Evolutionary conservation across 1,140 invertebrate genomes (phyloP).

Genomic region (Periplaneta americana): DNA sequence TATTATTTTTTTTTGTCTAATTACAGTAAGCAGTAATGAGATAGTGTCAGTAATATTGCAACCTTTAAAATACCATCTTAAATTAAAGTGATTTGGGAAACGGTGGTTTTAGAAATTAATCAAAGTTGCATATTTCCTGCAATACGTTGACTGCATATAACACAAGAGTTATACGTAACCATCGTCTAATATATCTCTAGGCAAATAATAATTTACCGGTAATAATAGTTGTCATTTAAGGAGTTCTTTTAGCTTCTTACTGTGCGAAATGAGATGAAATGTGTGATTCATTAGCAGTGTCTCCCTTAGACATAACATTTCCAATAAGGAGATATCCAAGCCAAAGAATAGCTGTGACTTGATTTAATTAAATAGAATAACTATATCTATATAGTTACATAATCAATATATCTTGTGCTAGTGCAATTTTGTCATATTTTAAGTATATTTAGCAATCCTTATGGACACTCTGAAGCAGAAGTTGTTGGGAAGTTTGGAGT

Average conservation of each 20-base stretch:
- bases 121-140: neutral
- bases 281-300: no score
- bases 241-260: neutral
- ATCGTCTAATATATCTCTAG: neutral
- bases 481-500: neutral
- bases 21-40: no score
- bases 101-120: neutral
- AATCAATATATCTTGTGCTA: neutral
- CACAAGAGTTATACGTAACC: neutral
- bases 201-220: neutral
- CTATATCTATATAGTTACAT: neutral
- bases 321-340: neutral
- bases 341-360: conserved; percentile 6
- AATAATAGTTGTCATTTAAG: neutral
- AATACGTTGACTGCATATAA: neutral
- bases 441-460: neutral
- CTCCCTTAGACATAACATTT: neutral
- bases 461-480: neutral
- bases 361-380: neutral
- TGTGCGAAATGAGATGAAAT: neutral
- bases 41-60: neutral
- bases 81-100: neutral
- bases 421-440: neutral
- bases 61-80: neutral
- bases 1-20: no score